These are phyloP conservation scores for Drosophila nigromelanica DNA, from an alignment of 1,140 invertebrate genomes.

Conservation along the genomic window DNA sequence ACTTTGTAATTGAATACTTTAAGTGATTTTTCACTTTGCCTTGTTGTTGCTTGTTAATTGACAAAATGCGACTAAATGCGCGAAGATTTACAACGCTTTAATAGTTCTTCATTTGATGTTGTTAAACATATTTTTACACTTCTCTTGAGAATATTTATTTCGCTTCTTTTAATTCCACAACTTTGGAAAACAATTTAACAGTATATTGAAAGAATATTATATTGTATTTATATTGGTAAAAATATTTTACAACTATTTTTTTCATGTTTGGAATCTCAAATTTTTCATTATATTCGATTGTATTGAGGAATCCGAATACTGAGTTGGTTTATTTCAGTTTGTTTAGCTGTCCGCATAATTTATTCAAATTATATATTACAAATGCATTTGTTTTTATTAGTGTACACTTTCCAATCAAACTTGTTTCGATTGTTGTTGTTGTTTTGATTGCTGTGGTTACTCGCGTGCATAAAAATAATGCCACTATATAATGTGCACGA, in stretches of 20 bases:
- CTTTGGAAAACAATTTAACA: neutral
- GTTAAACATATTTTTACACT: neutral
- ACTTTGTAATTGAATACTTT: conserved; percentile 77
- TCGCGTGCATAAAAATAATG: conserved; percentile 55
- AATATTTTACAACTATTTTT: too few relatives aligned
- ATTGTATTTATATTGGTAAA: neutral
- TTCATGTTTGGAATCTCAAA: too few relatives aligned
- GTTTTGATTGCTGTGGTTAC: conserved; percentile 31
- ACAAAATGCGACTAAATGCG: conserved; percentile 42
- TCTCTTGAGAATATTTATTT: neutral
- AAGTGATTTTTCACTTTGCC: conserved; percentile 67
- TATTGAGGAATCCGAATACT: too few relatives aligned
- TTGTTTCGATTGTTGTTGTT: neutral
- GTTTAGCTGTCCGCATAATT: too few relatives aligned
- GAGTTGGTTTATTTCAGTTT: too few relatives aligned
- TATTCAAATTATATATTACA: too few relatives aligned
- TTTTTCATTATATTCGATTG: too few relatives aligned
- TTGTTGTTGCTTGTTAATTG: conserved; percentile 53
- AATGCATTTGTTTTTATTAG: too few relatives aligned
- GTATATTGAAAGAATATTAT: neutral
- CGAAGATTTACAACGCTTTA: conserved; percentile 31
- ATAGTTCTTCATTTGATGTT: neutral
- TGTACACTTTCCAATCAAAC: neutral
- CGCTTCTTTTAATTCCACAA: neutral
- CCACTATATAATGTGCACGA: conserved; percentile 30